Evolutionary conservation across 2,113 vertebrate genomes (phyloP).

Genomic region (Paralichthys olivaceus): DNA sequence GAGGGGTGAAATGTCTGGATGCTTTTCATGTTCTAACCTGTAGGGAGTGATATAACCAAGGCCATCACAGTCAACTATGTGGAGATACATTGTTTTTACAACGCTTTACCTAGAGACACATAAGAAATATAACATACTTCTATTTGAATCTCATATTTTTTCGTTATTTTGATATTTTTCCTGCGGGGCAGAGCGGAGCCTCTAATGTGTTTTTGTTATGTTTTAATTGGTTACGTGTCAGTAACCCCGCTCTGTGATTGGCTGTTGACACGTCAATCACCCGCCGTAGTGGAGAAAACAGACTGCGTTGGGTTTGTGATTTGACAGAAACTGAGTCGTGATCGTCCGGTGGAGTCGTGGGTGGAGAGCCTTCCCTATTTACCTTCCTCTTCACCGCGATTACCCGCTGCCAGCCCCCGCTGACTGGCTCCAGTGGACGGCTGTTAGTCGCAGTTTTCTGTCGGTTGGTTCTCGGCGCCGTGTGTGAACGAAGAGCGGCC

Average conservation of each 20-base stretch:
- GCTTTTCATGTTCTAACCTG: conserved; percentile 45
- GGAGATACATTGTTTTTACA: background rate
- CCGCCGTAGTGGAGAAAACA: conserved; percentile 44
- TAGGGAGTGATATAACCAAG: conserved; percentile 58
- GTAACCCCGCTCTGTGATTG: conserved; percentile 55
- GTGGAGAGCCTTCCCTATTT: conserved; percentile 63
- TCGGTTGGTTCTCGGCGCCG: background rate
- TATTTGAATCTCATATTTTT: background rate
- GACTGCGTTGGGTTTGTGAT: conserved; percentile 55
- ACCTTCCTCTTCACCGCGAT: conserved; percentile 40
- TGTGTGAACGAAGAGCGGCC: conserved; percentile 5
- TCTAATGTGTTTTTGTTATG: background rate
- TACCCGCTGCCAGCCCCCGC: background rate
- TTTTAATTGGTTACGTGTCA: conserved; percentile 12
- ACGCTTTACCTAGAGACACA: background rate
- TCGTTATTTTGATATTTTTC: background rate
- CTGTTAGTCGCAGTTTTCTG: background rate
- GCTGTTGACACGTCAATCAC: conserved; percentile 61
- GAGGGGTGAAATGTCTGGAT: background rate
- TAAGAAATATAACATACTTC: background rate
- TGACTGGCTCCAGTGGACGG: too few relatives aligned
- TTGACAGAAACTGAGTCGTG: conserved; percentile 76
- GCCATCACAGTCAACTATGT: background rate
- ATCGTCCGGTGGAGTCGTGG: conserved; percentile 70
- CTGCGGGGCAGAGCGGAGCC: too few relatives aligned